Evolutionary conservation across 1,140 invertebrate species (phyloP).

Genomic region (Probaryconus sp.): DNA sequence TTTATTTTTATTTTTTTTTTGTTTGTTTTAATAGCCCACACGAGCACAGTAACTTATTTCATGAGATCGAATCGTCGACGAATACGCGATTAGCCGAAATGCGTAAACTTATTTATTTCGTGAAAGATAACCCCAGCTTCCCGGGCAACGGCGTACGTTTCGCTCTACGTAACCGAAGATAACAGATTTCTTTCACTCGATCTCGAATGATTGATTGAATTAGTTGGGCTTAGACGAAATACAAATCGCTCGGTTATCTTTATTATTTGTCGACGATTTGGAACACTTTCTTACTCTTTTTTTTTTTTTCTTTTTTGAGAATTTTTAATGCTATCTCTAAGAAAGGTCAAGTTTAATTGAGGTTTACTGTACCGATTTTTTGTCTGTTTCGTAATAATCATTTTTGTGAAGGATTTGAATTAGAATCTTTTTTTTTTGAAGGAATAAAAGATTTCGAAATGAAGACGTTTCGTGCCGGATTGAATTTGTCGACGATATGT

Average conservation of each 20-base stretch:
- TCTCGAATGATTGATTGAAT: conserved; percentile 41
- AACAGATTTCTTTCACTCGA: conserved; percentile 20
- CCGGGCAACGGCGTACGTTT: too few relatives aligned
- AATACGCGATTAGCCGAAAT: conserved; percentile 72
- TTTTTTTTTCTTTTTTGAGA: too few relatives aligned
- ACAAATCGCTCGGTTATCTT: conserved; percentile 10
- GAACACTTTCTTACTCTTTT: neutral
- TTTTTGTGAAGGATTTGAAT: too few relatives aligned
- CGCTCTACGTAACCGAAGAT: too few relatives aligned
- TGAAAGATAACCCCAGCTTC: conserved; percentile 72
- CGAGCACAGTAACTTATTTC: conserved; percentile 72
- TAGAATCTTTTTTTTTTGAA: too few relatives aligned
- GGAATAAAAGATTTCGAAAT: neutral
- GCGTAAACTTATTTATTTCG: conserved; percentile 74
- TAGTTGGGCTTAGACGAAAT: neutral
- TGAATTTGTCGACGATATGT: neutral
- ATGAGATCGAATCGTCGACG: conserved; percentile 70
- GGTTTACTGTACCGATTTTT: too few relatives aligned
- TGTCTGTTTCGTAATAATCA: too few relatives aligned
- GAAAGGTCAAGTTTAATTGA: too few relatives aligned
- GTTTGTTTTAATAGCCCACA: conserved; percentile 62
- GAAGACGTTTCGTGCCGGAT: neutral
- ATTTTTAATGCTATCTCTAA: too few relatives aligned
- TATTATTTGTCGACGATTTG: conserved; percentile 20
- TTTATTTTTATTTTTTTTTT: conserved; percentile 2